Evolutionary conservation across 2,888 invertebrate species (phyloP), one percentile per base, ranked within the genome.

Genomic region (Lysandra coridon): DNA sequence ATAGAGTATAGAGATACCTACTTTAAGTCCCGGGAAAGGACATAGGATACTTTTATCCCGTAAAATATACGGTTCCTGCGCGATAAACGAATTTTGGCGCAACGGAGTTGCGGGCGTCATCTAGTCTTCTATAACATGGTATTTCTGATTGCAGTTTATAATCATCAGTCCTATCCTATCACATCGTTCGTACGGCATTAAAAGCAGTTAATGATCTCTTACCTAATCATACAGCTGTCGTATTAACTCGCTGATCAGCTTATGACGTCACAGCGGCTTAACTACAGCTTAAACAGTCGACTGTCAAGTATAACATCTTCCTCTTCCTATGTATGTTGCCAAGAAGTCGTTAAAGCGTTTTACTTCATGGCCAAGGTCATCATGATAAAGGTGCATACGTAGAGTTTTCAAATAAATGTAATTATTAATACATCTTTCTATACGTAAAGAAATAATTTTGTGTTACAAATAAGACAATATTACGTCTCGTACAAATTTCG

Each of bases 301-400:
- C 69, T 69, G 69, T 69, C 69, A 69, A 69, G 17, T 37, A 33
- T 30, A 69, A 69, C 30, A 37, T 33, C 69, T 69, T 69, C 69
- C 69, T 69, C 69, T 69, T 69, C 69, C 33, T 69, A 14, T 37
- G 69, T 4, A 4, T 64, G 30, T 64, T 62, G 10, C 62, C 4
- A 57, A 57, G 57, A 57, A 57, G 57, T 17, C 17, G 57, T 14
- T 17, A 49, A 12, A 49, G 49, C 2, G 44, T 10, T 44, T 44
- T 6, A 23, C n/a, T 23, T 62, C 60, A 62, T 7, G n/a, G 6
- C 60, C 60, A 44, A 10, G 44, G 5, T 4, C n/a, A 60, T 60
- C 57, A 60, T n/a, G n/a, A 57, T 17, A 57, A 14, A 57, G 57
- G 17, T 44, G 7, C 44, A 44, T 4, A 33, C 33, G 17, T 57